These are phyloP conservation scores for Mastomys coucha DNA, from an alignment of 2,113 vertebrate genomes.

Conservation along the genomic window DNA sequence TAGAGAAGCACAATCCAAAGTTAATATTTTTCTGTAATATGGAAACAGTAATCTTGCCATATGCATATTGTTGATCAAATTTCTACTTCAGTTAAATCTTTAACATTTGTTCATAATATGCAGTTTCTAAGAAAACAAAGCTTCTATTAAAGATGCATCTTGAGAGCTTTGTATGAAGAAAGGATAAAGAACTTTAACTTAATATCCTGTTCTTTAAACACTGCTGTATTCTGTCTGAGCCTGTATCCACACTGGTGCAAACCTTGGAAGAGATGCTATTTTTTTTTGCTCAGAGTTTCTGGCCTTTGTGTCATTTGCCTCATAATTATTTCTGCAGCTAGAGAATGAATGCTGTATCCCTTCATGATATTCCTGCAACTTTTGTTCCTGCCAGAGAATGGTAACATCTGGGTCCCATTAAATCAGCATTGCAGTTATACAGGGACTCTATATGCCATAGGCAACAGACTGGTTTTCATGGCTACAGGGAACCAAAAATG, in stretches of 20 bases:
- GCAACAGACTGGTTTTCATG: not conserved
- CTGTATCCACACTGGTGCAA: not conserved
- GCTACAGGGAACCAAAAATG: slow-evolving; percentile 16
- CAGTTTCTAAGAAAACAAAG: slow-evolving; percentile 32
- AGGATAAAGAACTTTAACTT: slow-evolving; percentile 33
- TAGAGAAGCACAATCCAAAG: not conserved
- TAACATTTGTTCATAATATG: slow-evolving; percentile 57
- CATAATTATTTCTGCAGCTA: not conserved
- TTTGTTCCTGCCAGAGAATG: slow-evolving; percentile 30
- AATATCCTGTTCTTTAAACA: not conserved
- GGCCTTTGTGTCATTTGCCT: slow-evolving; percentile 23
- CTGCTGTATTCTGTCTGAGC: not conserved
- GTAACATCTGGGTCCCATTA: slow-evolving; percentile 29
- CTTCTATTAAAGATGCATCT: slow-evolving; percentile 32
- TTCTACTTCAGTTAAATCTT: slow-evolving; percentile 43
- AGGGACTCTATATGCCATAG: not conserved
- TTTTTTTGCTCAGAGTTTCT: not conserved
- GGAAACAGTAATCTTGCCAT: slow-evolving; percentile 3
- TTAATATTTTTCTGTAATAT: not conserved
- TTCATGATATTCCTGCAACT: not conserved
- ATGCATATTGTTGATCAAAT: not conserved
- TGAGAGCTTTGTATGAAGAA: slow-evolving; percentile 28
- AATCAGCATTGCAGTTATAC: not conserved
- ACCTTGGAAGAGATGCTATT: not conserved
- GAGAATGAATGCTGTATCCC: too few species aligned